phyloP scores from a whole-genome alignment of 2,888 invertebrate genomes.

The Aspidiotus rigidus region DNA sequence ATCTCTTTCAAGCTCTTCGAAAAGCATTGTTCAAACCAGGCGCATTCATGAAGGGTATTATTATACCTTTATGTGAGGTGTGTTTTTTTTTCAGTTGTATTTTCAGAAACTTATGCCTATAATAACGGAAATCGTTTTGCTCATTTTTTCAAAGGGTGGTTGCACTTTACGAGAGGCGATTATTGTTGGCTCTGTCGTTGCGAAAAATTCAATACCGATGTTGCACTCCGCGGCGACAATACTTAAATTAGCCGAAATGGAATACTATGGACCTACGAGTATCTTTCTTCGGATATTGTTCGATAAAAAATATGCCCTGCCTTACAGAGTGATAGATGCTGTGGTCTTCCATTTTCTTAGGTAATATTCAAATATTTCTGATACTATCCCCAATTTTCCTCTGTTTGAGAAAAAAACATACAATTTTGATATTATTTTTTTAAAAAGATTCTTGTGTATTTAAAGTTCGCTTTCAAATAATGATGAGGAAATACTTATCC shows the following conservation, averaged over 20 bases:
- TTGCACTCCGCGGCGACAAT: slow-evolving; percentile 92
- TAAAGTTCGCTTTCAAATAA: too few relatives aligned
- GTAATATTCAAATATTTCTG: slow-evolving; percentile 46
- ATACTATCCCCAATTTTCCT: too few relatives aligned
- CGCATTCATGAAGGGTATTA: slow-evolving; percentile 89
- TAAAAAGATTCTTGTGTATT: too few relatives aligned
- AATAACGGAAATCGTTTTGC: neutral
- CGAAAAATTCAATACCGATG: slow-evolving; percentile 84
- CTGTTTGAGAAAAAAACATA: neutral
- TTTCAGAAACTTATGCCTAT: neutral
- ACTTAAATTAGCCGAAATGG: slow-evolving; percentile 94
- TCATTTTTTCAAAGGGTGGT: slow-evolving; percentile 62
- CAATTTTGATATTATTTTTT: neutral
- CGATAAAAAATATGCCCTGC: slow-evolving; percentile 95
- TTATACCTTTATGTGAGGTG: slow-evolving; percentile 55
- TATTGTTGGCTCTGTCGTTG: slow-evolving; percentile 84
- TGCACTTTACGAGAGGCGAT: slow-evolving; percentile 93
- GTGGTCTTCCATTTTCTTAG: slow-evolving; percentile 87
- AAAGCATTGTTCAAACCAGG: slow-evolving; percentile 94
- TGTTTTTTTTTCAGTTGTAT: slow-evolving; percentile 34
- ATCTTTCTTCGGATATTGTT: slow-evolving; percentile 87
- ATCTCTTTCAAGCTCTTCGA: slow-evolving; percentile 85
- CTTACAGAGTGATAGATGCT: slow-evolving; percentile 88
- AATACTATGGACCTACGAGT: slow-evolving; percentile 89
- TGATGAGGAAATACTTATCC: too few relatives aligned